Evolutionary conservation across 2,113 vertebrate species (phyloP), one percentile per base, ranked within the genome.

Genomic region (Tonatia bakeri): DNA sequence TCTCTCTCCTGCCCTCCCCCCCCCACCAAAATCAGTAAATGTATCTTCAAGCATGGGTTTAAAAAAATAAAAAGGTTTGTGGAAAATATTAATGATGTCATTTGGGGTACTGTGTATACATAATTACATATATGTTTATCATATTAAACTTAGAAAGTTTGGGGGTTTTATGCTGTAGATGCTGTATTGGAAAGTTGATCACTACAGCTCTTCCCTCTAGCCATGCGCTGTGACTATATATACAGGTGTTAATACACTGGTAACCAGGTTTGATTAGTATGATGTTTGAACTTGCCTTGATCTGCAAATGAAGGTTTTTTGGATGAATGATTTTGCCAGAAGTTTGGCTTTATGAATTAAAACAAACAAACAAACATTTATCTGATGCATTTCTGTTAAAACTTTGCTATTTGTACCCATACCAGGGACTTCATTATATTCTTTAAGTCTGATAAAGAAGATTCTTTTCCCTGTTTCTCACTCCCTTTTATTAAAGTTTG

Each of bases 241-340:
- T 92, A 33, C n/a, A 31, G 20, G 19, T 87, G 22, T 80, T 67
- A 47, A 76, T 82, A 50, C 20, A 76, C 38, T 59, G 38, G n/a
- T 31, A 40, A 59, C 28, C 28, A 61, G 4, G 20, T 92, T 76
- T 88, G 69, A 54, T 70, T 79, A 40, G 6, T 64, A 9, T 95
- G 82, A 61, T 73, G 17, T 73, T 90, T 80, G 31, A 80, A 13
- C 20, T 93, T 73, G 33, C 20, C 54, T 72, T 81, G 33, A 56
- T 91, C 8, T 93, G 22, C 54, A 86, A 50, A 47, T 15, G n/a
- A 69, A 91, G 45, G 20, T 40, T 26, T 56, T 75, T 64, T 84
- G 79, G 45, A 24, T 86, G 26, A 73, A 52, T 93, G 8, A 90
- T 93, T 93, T 96, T 90, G 59, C 38, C 26, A 86, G 54, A 79